Conservation (phyloP, 2,113 vertebrate species). For the Mus musculus region DNA sequence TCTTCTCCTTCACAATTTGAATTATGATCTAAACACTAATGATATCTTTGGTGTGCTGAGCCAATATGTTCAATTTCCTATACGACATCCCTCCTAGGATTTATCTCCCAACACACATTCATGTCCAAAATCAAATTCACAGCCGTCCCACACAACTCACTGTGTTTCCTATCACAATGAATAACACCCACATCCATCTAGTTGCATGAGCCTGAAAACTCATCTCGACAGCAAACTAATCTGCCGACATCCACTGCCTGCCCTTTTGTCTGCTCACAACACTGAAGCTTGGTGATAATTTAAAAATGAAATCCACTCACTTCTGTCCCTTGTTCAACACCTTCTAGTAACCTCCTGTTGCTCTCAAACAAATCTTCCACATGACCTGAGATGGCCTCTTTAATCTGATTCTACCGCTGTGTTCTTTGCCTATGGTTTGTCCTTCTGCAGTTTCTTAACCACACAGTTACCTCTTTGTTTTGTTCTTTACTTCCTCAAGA, state of each 20-base stretch:
- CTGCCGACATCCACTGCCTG: neutral
- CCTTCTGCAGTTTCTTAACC: neutral
- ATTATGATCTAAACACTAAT: constrained; percentile 48
- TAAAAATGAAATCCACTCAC: constrained; percentile 59
- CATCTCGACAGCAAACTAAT: constrained; percentile 64
- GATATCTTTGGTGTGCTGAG: constrained; percentile 31
- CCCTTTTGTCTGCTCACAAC: constrained; percentile 11
- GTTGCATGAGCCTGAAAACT: constrained; percentile 68
- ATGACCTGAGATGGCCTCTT: neutral
- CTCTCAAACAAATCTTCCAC: constrained; percentile 11
- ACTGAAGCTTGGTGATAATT: neutral
- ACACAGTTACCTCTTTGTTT: neutral
- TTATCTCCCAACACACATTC: constrained; percentile 72
- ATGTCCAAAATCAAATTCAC: constrained; percentile 70
- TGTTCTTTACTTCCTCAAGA: neutral
- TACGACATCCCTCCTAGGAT: constrained; percentile 53
- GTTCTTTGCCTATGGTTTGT: neutral
- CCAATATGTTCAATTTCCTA: constrained; percentile 59
- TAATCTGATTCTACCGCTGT: neutral
- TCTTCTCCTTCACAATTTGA: constrained; percentile 13
- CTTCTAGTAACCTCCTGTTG: neutral
- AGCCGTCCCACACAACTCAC: constrained; percentile 54
- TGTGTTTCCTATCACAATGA: constrained; percentile 65
- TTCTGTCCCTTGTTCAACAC: neutral
- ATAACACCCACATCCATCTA: constrained; percentile 67